These are phyloP conservation scores for Heliconius aoede DNA, from an alignment of 2,888 invertebrate genomes.

Conservation along the genomic window DNA sequence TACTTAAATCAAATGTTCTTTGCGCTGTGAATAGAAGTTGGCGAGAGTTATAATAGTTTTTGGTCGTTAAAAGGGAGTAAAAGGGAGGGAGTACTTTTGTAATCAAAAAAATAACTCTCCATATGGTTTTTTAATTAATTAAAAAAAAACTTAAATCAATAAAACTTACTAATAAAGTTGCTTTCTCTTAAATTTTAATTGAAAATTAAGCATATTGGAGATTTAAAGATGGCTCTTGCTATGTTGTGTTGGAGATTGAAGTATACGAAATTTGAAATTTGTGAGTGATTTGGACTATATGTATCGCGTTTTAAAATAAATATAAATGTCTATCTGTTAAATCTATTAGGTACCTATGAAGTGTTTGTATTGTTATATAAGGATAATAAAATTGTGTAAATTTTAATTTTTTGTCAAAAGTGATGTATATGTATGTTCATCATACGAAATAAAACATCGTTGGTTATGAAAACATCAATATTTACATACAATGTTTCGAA, in stretches of 20 bases:
- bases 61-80: too few species aligned
- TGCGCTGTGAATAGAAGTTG: too few species aligned
- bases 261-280: neutral
- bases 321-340: too few species aligned
- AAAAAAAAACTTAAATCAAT: neutral
- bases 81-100: too few species aligned
- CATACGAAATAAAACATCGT: neutral
- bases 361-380: too few species aligned
- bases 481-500: too few species aligned
- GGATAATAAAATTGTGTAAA: too few species aligned
- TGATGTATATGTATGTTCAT: neutral
- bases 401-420: neutral
- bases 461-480: neutral
- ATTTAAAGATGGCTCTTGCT: conserved; percentile 4
- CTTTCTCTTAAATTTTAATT: neutral
- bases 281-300: neutral
- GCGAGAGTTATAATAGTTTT: too few species aligned
- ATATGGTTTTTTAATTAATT: too few species aligned
- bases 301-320: too few species aligned
- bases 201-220: neutral
- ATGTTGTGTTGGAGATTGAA: neutral
- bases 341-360: neutral
- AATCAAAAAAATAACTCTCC: too few species aligned
- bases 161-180: neutral
- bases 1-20: too few species aligned